A percentile compares a stretch with the other conserved stretches of the same genome.
These are phyloP conservation scores for Phyllostomus discolor DNA, from an alignment of 2,113 vertebrate species.

Conservation along the genomic window DNA sequence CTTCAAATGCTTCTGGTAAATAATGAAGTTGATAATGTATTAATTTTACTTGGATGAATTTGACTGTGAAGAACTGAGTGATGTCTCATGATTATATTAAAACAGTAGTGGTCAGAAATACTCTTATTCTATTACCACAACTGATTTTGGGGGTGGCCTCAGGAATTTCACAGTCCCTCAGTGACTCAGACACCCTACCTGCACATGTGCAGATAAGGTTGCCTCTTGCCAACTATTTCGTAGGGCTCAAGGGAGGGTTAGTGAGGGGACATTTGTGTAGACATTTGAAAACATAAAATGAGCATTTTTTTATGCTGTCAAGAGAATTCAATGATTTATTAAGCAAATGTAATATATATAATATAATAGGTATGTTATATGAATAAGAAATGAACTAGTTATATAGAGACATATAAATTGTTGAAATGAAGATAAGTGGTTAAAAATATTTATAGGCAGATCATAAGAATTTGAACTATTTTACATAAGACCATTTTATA, in stretches of 20 bases:
- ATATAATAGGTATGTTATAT: not conserved
- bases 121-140: not conserved
- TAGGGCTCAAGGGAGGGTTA: not conserved
- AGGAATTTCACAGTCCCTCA: not conserved
- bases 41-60: not conserved
- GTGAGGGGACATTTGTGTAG: not conserved
- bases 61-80: not conserved
- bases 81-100: not conserved
- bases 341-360: not conserved
- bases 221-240: not conserved
- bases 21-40: not conserved
- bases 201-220: not conserved
- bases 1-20: conserved; percentile 24
- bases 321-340: not conserved
- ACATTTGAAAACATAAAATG: not conserved
- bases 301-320: not conserved
- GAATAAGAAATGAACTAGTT: not conserved
- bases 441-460: not conserved
- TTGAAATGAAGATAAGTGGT: not conserved
- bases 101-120: not conserved
- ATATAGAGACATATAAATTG: not conserved
- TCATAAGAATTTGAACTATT: not conserved
- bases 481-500: not conserved
- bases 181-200: not conserved
- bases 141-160: not conserved